Conservation (phyloP, 2,113 vertebrate genomes). For the Lophura nycthemera region DNA sequence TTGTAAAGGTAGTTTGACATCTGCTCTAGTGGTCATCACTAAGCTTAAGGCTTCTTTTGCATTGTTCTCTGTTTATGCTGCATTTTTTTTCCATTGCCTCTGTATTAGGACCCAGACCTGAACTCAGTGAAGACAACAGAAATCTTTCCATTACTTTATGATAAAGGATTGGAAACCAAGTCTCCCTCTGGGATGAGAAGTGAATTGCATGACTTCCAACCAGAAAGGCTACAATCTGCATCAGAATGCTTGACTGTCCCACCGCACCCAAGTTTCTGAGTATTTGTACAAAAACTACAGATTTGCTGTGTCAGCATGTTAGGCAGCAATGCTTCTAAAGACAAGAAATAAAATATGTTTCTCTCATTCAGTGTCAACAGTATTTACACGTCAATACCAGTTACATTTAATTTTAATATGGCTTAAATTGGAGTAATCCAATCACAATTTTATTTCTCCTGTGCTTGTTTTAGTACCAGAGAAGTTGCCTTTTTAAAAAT, state of each 20-base stretch:
- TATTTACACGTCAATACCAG: constrained; percentile 13
- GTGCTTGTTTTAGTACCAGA: neutral
- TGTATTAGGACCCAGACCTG: constrained; percentile 16
- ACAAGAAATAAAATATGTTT: constrained; percentile 19
- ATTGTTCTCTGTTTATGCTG: neutral
- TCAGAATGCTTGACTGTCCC: neutral
- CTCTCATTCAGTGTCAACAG: constrained; percentile 26
- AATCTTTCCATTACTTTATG: constrained; percentile 64
- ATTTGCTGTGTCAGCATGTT: constrained; percentile 47
- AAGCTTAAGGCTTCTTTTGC: constrained; percentile 31
- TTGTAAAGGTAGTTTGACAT: constrained; percentile 52
- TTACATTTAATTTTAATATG: constrained; percentile 30
- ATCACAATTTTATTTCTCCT: neutral
- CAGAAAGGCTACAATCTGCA: neutral
- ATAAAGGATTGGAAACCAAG: constrained; percentile 2
- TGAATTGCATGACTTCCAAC: constrained; percentile 8
- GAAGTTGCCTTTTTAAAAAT: neutral
- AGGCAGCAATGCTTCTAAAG: constrained; percentile 2
- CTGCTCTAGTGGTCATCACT: constrained; percentile 32
- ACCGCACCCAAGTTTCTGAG: constrained; percentile 6
- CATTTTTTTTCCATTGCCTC: neutral
- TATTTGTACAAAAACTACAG: constrained; percentile 5
- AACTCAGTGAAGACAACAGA: constrained; percentile 28
- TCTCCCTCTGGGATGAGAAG: neutral
- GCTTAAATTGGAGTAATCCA: constrained; percentile 20